These are phyloP conservation scores for Arctocebus calabarensis DNA, from an alignment of 2,797 vertebrate species.

Conservation along the genomic window DNA sequence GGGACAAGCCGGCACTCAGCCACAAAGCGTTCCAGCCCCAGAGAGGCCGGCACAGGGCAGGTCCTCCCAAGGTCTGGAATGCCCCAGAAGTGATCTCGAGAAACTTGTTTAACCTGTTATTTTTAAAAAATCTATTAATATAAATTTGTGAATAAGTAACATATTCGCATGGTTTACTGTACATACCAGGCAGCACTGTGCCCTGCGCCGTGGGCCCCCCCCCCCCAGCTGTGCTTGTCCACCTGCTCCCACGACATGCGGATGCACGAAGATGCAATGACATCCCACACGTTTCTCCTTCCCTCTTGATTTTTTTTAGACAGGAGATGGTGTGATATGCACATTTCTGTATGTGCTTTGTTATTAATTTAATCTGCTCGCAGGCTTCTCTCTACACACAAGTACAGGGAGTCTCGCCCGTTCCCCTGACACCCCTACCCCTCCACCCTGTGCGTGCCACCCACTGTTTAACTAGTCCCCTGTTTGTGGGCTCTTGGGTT, in stretches of 20 bases:
- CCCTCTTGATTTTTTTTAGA: not conserved
- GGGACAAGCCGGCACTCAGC: not conserved
- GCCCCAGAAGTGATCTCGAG: not conserved
- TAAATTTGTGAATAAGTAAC: not conserved
- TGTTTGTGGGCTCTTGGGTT: not conserved
- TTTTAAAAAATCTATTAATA: not conserved
- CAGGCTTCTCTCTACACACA: no score
- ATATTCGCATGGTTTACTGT: not conserved
- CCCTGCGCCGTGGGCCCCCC: not conserved
- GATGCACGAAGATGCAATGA: not conserved
- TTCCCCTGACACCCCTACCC: fast-evolving
- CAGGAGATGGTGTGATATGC: not conserved
- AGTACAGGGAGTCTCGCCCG: fast-evolving
- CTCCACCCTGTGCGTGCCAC: fast-evolving
- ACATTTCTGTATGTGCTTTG: fast-evolving
- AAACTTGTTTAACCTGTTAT: not conserved
- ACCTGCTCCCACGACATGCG: no score
- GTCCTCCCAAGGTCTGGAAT: not conserved
- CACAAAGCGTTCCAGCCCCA: not conserved
- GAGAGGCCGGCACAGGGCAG: not conserved
- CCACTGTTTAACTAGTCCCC: not conserved
- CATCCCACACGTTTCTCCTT: not conserved
- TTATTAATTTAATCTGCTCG: not conserved
- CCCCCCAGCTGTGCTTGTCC: fast-evolving
- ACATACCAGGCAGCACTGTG: not conserved